Base-by-base conservation (phyloP, 2,888 invertebrate genomes). In the Lobophora halterata region DNA sequence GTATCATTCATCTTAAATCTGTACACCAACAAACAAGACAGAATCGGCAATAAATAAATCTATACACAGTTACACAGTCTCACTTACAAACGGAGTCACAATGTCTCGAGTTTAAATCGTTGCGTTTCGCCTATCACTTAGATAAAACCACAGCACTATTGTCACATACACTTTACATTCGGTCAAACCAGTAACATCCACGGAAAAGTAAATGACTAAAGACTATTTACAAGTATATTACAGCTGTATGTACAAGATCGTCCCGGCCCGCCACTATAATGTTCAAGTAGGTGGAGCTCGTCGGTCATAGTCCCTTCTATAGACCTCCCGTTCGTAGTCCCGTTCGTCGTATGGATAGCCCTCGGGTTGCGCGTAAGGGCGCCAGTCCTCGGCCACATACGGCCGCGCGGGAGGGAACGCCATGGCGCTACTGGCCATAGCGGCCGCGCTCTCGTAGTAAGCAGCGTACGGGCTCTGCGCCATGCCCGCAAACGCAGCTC, bases 301-400 rank as follows among this genome's bases (percentile, higher is more conserved):
- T 44, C 91, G 82, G 60, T 92, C 92, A 57, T 91, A 91, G 58
- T 92, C 92, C 44, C 91, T 76, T 39, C 91, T 59, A 72, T 92
- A 82, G 55, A 90, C 89, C 48, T 90, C 90, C 23, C 86, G 79
- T 49, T 88, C 88, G 42, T 85, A 87, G 35, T 87, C 90, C 54
- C 90, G 86, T 37, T 90, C 90, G 14, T 85, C 85, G 58, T 88
- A 88, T 4, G 77, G 63, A 47, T 90, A 89, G 52, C 90, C 90
- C 2, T 82, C 90, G 6, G 82, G 70, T 49, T 77, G 81, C 10
- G 72, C 57, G 63, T 88, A 88, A 33, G 79, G 78, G 31, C 88
- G 81, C 88, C 88, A 88, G 35, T 88, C 87, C n/a, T 83, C 85
- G 2, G 82, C 77, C n/a, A n/a, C n/a, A 60, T 87, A 83, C 3